phyloP scores from a whole-genome alignment of 1,140 invertebrate species.

The Aphelenchoides fujianensis region DNA sequence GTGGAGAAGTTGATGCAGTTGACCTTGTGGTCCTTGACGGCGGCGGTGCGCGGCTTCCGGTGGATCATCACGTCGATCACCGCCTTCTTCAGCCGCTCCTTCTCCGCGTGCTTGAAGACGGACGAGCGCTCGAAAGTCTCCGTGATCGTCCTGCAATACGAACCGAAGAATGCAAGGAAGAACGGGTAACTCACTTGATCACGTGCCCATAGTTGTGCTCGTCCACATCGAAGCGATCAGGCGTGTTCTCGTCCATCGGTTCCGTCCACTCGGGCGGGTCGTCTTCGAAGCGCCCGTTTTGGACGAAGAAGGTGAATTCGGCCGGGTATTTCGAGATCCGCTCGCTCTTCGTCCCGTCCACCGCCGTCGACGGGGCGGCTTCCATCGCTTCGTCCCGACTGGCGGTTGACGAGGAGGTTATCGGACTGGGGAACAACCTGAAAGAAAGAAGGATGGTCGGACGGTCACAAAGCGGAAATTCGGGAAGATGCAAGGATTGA shows the following conservation, averaged over 20 bases:
- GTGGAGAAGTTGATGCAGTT: background rate
- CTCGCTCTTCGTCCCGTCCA: no score
- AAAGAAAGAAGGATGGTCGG: no score
- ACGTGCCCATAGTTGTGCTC: background rate
- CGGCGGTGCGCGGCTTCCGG: background rate
- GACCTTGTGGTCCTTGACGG: background rate
- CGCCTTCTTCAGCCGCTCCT: background rate
- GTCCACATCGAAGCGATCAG: background rate
- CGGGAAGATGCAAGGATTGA: no score
- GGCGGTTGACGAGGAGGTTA: no score
- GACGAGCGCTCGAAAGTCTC: background rate
- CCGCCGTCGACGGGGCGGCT: no score
- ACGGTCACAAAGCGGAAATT: no score
- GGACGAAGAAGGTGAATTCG: background rate
- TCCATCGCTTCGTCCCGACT: no score
- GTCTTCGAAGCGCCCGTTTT: slow-evolving; percentile 6
- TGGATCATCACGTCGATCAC: background rate
- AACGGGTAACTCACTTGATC: background rate
- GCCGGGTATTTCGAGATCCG: background rate
- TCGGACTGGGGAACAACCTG: no score
- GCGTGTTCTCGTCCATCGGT: background rate
- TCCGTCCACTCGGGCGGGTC: background rate
- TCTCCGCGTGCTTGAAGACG: background rate
- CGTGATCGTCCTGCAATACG: background rate
- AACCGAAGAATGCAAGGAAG: background rate